Evolutionary conservation across 2,797 vertebrate species (phyloP).

Genomic region (Sparidentex hasta): DNA sequence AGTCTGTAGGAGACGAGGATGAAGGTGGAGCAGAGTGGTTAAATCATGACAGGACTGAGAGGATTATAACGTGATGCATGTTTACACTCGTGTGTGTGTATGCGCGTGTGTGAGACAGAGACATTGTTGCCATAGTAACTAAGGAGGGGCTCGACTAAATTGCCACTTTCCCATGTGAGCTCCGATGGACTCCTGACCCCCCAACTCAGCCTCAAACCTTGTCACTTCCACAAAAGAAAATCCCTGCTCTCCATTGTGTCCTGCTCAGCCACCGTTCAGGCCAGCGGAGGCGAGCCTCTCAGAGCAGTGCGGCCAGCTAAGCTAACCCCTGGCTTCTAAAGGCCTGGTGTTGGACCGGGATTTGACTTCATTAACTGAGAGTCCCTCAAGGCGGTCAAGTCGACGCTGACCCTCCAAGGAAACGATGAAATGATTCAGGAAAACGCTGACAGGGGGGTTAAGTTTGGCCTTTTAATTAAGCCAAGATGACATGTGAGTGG

Average conservation of each 20-base stretch:
- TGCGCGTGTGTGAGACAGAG: background rate
- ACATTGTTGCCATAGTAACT: conserved; percentile 52
- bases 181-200: conserved; percentile 56
- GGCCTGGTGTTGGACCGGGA: conserved; percentile 47
- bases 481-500: conserved; percentile 57
- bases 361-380: conserved; percentile 72
- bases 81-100: conserved; percentile 27
- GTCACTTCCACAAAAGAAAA: conserved; percentile 75
- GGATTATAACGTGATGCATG: conserved; percentile 45
- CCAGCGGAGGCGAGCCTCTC: conserved; percentile 54
- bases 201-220: conserved; percentile 53
- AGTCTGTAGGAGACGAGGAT: conserved; percentile 21
- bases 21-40: conserved; percentile 24
- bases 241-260: conserved; percentile 65
- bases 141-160: conserved; percentile 53
- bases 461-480: conserved; percentile 64
- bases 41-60: conserved; percentile 29
- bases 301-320: conserved; percentile 39
- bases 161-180: conserved; percentile 67
- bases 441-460: conserved; percentile 23
- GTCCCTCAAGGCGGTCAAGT: conserved; percentile 57
- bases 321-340: conserved; percentile 63
- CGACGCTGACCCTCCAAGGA: conserved; percentile 49
- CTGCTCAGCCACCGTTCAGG: conserved; percentile 59
- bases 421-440: conserved; percentile 46